Base-by-base conservation (phyloP, 1,140 invertebrate species). In the Heliconius hewitsoni region DNA sequence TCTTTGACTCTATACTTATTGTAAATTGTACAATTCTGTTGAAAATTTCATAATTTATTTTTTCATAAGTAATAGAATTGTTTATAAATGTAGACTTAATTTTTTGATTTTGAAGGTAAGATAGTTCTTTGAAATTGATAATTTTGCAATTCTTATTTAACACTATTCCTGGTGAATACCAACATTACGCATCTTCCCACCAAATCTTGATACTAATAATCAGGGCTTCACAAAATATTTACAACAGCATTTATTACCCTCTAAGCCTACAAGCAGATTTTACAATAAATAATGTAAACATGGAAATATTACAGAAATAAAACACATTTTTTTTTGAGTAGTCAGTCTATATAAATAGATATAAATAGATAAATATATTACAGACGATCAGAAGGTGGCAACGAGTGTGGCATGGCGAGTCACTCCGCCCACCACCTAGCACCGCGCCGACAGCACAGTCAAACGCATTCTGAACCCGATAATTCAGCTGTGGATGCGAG, bases 391-490 rank as follows among this genome's bases (percentile, higher is more conserved):
- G 95, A 96, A 84, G 95, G 95, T 57, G 95, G 95, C 57, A 95
- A 95, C 83, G 95, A 95, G 71, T 91, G 89, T 73, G 91, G 95
- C 76, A 93, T 94, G 91, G 92, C 88, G 2, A 85, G 91, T 0
- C 86, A 88, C 70, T 93, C 95, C 11, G 87, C 95, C 13, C 93
- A 95, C 4, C 94, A 94, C 74, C 87, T 95, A 75, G 94, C 95
- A 6, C 93, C 95, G 8, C 84, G 95, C 18, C 93, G 96, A 23
- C 96, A 96, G 85, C 94, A 96, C 85, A 96, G 96, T 23, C 96
- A 96, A 86, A 96, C 96, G 0, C 96, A 96, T 85, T 96, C 96
- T 3, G 96, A 96, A 89, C 96, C 96, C 0, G 95, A 95, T 79
- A 95, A 95, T 86, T 95, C 94, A 1, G 94, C 92, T 5, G 94